phyloP scores from a whole-genome alignment of 1,140 invertebrate genomes.

The Drosophila nikananu region DNA sequence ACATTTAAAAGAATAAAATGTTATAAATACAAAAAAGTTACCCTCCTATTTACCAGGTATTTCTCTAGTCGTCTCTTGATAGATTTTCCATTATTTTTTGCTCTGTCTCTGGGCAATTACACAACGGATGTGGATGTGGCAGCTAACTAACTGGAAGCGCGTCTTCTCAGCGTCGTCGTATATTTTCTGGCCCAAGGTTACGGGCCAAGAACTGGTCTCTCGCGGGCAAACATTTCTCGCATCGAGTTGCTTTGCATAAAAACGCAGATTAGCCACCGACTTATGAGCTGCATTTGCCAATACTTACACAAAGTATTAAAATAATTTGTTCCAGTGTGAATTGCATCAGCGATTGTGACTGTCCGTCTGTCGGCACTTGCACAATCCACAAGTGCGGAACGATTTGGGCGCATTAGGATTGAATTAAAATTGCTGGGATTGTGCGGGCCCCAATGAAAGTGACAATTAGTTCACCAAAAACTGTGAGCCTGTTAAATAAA shows the following conservation, averaged over 20 bases:
- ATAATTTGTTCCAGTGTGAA: conserved; percentile 50
- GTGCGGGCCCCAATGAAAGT: conserved; percentile 72
- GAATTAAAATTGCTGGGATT: conserved; percentile 82
- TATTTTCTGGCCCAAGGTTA: conserved; percentile 66
- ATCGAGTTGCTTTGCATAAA: conserved; percentile 56
- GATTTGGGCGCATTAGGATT: conserved; percentile 78
- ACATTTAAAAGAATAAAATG: too few species aligned
- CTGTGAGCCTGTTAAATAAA: conserved; percentile 33
- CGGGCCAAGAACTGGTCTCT: conserved; percentile 65
- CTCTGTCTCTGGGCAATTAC: conserved; percentile 45
- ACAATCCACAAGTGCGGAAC: conserved; percentile 48
- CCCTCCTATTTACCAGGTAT: background rate
- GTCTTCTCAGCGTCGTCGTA: conserved; percentile 55
- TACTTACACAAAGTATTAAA: conserved; percentile 34
- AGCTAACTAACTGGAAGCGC: conserved; percentile 50
- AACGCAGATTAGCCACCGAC: conserved; percentile 43
- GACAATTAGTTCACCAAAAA: conserved; percentile 71
- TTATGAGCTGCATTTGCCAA: conserved; percentile 56
- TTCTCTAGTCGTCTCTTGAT: background rate
- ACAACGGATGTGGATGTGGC: conserved; percentile 34
- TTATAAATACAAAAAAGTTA: too few species aligned
- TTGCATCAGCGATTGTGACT: conserved; percentile 34
- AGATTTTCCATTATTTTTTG: background rate
- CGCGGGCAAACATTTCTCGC: conserved; percentile 44
- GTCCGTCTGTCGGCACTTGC: conserved; percentile 39